phyloP scores from a whole-genome alignment of 2,888 invertebrate genomes.

The Linnaemya tessellans region DNA sequence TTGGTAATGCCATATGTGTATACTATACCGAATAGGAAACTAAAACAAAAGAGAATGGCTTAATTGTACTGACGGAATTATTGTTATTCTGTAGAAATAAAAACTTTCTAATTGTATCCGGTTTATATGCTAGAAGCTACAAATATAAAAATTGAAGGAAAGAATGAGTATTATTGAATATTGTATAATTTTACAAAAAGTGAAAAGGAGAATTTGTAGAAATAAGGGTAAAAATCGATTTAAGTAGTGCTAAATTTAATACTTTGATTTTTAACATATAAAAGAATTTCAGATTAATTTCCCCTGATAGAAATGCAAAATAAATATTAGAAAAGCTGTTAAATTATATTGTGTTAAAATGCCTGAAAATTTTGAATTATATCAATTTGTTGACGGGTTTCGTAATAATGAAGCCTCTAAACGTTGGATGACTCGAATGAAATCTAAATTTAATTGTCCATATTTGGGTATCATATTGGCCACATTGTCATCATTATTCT shows the following conservation, averaged over 20 bases:
- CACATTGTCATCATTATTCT: slow-evolving; percentile 93
- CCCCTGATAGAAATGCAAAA: slow-evolving; percentile 18
- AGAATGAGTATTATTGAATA: slow-evolving; percentile 11
- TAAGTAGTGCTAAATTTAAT: neutral
- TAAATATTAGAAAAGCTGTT: slow-evolving; percentile 2
- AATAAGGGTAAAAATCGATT: slow-evolving; percentile 55
- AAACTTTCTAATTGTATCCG: slow-evolving; percentile 24
- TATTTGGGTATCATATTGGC: slow-evolving; percentile 93
- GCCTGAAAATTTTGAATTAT: slow-evolving; percentile 91
- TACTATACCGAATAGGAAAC: slow-evolving; percentile 25
- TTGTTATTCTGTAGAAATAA: slow-evolving; percentile 20
- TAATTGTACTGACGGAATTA: slow-evolving; percentile 13
- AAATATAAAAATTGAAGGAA: neutral
- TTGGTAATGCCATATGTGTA: slow-evolving; percentile 1
- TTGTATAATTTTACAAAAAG: slow-evolving; percentile 22
- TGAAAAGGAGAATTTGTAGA: slow-evolving; percentile 6
- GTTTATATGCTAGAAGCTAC: neutral
- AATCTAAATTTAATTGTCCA: slow-evolving; percentile 86
- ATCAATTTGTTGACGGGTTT: slow-evolving; percentile 89
- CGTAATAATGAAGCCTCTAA: slow-evolving; percentile 77
- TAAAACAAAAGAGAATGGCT: slow-evolving; percentile 20
- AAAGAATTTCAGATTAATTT: slow-evolving; percentile 18
- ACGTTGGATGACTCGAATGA: slow-evolving; percentile 79
- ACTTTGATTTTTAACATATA: slow-evolving; percentile 2
- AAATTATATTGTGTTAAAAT: slow-evolving; percentile 81